A percentile compares a stretch with the other conserved stretches of the same genome.
These are phyloP conservation scores for Archips crataeganus DNA, from an alignment of 2,888 invertebrate genomes.

Conservation along the genomic window DNA sequence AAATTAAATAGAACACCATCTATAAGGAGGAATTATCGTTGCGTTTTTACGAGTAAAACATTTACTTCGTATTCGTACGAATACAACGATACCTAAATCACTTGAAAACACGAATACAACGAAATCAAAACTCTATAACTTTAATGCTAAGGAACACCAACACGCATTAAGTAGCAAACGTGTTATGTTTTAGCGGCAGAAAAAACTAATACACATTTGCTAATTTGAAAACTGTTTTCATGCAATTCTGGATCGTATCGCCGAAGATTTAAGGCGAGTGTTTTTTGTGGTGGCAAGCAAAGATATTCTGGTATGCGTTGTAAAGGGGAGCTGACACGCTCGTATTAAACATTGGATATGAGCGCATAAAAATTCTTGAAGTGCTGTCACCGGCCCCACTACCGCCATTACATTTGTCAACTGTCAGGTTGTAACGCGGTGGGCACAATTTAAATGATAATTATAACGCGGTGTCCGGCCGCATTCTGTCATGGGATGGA, in stretches of 20 bases:
- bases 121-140: slow-evolving; percentile 42
- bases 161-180: slow-evolving; percentile 2
- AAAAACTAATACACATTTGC: slow-evolving; percentile 38
- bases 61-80: slow-evolving; percentile 60
- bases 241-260: slow-evolving; percentile 46
- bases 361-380: slow-evolving; percentile 83
- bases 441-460: slow-evolving; percentile 84
- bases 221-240: slow-evolving; percentile 31
- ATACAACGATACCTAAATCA: slow-evolving; percentile 4
- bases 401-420: slow-evolving; percentile 84
- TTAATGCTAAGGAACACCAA: background rate
- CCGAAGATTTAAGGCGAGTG: slow-evolving; percentile 28
- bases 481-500: slow-evolving; percentile 51
- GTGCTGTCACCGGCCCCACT: slow-evolving; percentile 75
- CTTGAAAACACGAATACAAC: slow-evolving; percentile 10
- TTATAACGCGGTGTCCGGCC: slow-evolving; percentile 70
- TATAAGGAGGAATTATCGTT: slow-evolving; percentile 73
- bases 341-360: slow-evolving; percentile 83
- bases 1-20: slow-evolving; percentile 79
- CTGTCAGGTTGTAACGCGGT: slow-evolving; percentile 79
- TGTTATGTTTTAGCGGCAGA: slow-evolving; percentile 19
- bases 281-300: slow-evolving; percentile 21
- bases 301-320: slow-evolving; percentile 53
- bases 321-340: slow-evolving; percentile 76
- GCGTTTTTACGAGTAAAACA: slow-evolving; percentile 79